phyloP scores from a whole-genome alignment of 2,113 vertebrate species.

The Tachysurus fulvidraco region DNA sequence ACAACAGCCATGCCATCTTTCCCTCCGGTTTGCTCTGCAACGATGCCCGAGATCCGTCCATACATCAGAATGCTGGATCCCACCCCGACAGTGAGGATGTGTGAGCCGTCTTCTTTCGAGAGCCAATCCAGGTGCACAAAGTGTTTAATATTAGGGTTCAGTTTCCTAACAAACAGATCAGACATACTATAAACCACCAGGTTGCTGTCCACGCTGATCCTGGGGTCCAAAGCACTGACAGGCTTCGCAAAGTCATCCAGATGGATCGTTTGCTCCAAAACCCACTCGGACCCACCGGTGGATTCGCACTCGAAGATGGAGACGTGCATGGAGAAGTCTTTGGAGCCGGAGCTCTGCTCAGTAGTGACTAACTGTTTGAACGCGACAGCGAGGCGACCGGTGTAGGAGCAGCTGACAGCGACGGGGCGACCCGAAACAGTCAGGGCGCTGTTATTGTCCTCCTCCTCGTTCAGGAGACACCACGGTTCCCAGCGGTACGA shows the following conservation, averaged over 20 bases:
- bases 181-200: slow-evolving; percentile 97
- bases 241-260: slow-evolving; percentile 90
- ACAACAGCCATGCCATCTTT: slow-evolving; percentile 94
- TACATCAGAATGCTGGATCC: slow-evolving; percentile 98
- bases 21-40: slow-evolving; percentile 87
- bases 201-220: slow-evolving; percentile 95
- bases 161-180: slow-evolving; percentile 86
- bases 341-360: slow-evolving; percentile 72
- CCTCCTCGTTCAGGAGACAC: slow-evolving; percentile 93
- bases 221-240: slow-evolving; percentile 84
- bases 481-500: slow-evolving; percentile 89
- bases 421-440: slow-evolving; percentile 87
- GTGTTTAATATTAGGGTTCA: slow-evolving; percentile 95
- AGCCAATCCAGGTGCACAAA: slow-evolving; percentile 98
- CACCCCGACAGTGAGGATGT: slow-evolving; percentile 95
- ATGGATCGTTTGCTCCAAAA: slow-evolving; percentile 93
- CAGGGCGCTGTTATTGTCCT: slow-evolving; percentile 91
- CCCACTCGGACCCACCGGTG: slow-evolving; percentile 97
- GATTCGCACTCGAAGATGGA: slow-evolving; percentile 99
- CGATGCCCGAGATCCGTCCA: slow-evolving; percentile 91
- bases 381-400: slow-evolving; percentile 90
- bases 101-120: slow-evolving; percentile 97
- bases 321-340: slow-evolving; percentile 97
- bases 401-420: slow-evolving; percentile 97
- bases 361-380: slow-evolving; percentile 86